A percentile compares a stretch with the other conserved stretches of the same genome.
Evolutionary conservation across 2,888 invertebrate genomes (phyloP).

Genomic region (Andrena haemorrhoa): DNA sequence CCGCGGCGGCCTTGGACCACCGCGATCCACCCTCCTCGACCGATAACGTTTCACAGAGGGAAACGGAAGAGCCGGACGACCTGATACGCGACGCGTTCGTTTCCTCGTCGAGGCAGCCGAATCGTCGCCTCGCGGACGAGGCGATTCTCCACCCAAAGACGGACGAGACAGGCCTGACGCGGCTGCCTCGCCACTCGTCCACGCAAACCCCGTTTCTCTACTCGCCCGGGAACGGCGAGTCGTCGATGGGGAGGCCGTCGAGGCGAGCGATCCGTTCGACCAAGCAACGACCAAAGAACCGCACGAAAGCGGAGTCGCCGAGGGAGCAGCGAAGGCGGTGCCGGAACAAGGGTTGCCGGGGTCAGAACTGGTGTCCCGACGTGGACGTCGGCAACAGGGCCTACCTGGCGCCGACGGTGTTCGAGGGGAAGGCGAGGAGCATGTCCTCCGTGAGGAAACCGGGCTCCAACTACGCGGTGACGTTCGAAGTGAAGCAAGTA

Average conservation of each 20-base stretch:
- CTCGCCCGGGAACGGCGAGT: conserved; percentile 35
- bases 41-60: conserved; percentile 9
- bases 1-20: neutral
- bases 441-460: conserved; percentile 87
- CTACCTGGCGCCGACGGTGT: conserved; percentile 88
- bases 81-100: conserved; percentile 50
- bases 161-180: conserved; percentile 56
- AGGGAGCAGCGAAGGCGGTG: conserved; percentile 81
- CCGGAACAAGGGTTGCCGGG: conserved; percentile 78
- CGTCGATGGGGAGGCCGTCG: conserved; percentile 67
- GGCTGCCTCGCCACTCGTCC: conserved; percentile 67
- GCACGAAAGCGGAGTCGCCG: conserved; percentile 77
- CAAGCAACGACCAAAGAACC: conserved; percentile 76
- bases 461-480: conserved; percentile 87
- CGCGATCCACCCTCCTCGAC: neutral
- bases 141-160: conserved; percentile 39
- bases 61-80: conserved; percentile 36
- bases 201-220: conserved; percentile 59
- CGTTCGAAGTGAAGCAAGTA: conserved; percentile 88
- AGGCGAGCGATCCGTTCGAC: conserved; percentile 70
- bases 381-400: conserved; percentile 89
- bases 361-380: conserved; percentile 86
- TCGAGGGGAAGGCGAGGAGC: conserved; percentile 89
- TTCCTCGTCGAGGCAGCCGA: conserved; percentile 40
- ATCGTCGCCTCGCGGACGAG: conserved; percentile 26